Evolutionary conservation across 1,140 invertebrate genomes (phyloP).

Genomic region (Dinoponera quadriceps): DNA sequence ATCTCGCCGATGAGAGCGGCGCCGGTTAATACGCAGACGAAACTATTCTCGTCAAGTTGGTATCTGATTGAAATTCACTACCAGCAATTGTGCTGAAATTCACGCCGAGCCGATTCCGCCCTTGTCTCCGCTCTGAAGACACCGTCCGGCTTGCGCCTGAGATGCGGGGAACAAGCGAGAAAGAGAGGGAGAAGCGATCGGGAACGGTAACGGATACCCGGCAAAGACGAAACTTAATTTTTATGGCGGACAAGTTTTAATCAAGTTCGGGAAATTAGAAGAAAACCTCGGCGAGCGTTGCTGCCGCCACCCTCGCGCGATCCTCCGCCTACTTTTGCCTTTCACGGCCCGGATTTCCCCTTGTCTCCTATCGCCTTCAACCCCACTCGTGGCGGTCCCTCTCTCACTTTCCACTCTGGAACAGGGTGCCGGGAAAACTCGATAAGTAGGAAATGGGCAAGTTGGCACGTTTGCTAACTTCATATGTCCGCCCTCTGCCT

Average conservation of each 20-base stretch:
- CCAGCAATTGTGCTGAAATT: constrained; percentile 32
- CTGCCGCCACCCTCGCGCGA: constrained; percentile 28
- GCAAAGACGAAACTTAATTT: constrained; percentile 77
- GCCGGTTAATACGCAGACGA: constrained; percentile 12
- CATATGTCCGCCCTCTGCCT: constrained; percentile 70
- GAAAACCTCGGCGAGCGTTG: constrained; percentile 72
- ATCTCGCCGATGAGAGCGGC: background rate
- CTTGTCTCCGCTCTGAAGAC: constrained; percentile 22
- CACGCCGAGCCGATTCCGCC: background rate
- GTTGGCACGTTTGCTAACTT: constrained; percentile 79
- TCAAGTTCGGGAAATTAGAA: constrained; percentile 82
- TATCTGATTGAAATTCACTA: constrained; percentile 54
- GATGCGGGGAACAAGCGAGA: constrained; percentile 16
- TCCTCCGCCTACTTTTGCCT: constrained; percentile 23
- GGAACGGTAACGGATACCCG: constrained; percentile 68
- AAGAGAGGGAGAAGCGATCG: constrained; percentile 24
- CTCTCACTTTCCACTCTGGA: constrained; percentile 27
- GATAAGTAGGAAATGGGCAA: constrained; percentile 80
- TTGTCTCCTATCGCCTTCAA: constrained; percentile 2
- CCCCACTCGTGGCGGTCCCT: constrained; percentile 34
- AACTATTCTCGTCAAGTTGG: constrained; percentile 23
- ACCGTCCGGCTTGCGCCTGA: constrained; percentile 14
- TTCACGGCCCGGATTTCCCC: background rate
- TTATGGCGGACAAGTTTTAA: constrained; percentile 81
- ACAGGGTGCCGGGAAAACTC: constrained; percentile 69